Evolutionary conservation across 2,797 vertebrate species (phyloP).

Genomic region (Myripristis murdjan): DNA sequence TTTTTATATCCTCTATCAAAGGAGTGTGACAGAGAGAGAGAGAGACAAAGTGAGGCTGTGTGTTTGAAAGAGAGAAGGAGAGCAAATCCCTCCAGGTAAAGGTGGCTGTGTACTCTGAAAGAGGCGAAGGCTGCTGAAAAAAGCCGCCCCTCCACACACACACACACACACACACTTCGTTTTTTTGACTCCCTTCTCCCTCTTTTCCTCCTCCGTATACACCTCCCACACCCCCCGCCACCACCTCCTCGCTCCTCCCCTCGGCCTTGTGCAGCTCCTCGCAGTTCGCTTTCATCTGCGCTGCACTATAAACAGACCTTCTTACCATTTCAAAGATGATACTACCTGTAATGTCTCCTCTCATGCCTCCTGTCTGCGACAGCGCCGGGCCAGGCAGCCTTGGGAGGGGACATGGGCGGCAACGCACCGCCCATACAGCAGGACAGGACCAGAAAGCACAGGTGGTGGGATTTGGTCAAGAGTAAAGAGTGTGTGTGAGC

Average conservation of each 20-base stretch:
- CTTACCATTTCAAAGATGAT: constrained; percentile 83
- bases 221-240: background rate
- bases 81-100: constrained; percentile 38
- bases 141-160: constrained; percentile 11
- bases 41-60: constrained; percentile 3
- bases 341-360: constrained; percentile 56
- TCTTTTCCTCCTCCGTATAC: background rate
- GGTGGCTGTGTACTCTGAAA: background rate
- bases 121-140: constrained; percentile 15
- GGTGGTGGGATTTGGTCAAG: constrained; percentile 36
- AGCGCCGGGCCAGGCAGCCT: constrained; percentile 9
- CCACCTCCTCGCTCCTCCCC: constrained; percentile 8
- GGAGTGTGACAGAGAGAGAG: constrained; percentile 14
- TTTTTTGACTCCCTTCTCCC: background rate
- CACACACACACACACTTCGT: no score
- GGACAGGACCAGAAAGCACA: constrained; percentile 9
- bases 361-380: constrained; percentile 47
- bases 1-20: constrained; percentile 15
- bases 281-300: constrained; percentile 73
- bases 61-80: background rate
- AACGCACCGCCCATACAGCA: background rate
- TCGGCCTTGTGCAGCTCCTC: constrained; percentile 46
- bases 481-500: constrained; percentile 8
- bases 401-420: constrained; percentile 30
- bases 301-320: constrained; percentile 75